Conservation (phyloP, 2,888 invertebrate species). For the Agrochola lota region DNA sequence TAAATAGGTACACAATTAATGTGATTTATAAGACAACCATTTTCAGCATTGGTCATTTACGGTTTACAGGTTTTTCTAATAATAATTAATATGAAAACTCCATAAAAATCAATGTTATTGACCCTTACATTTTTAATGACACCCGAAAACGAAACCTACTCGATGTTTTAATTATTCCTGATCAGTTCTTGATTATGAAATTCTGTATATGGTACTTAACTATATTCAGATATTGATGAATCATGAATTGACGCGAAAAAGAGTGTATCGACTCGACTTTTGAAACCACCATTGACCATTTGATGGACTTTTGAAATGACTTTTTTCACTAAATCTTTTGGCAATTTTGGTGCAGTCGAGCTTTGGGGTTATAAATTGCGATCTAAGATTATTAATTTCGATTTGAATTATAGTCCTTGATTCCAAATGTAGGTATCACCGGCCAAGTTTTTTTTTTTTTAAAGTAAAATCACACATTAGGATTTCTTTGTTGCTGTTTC, state of each 20-base stretch:
- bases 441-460: not conserved
- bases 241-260: slow-evolving; percentile 2
- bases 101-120: slow-evolving; percentile 19
- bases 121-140: slow-evolving; percentile 19
- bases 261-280: not conserved
- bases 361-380: not conserved
- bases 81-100: slow-evolving; percentile 19
- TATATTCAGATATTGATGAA: slow-evolving; percentile 21
- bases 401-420: not conserved
- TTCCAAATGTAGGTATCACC: not conserved
- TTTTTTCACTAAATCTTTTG: slow-evolving; percentile 5
- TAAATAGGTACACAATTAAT: not conserved
- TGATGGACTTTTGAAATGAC: not conserved
- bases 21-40: slow-evolving; percentile 7
- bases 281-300: too few species aligned
- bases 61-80: not conserved
- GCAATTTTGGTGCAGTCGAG: not conserved
- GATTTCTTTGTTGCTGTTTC: not conserved
- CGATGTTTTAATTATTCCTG: slow-evolving; percentile 42
- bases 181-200: slow-evolving; percentile 35
- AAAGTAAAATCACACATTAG: too few species aligned
- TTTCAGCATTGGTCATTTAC: not conserved
- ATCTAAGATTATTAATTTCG: not conserved
- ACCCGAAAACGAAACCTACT: slow-evolving; percentile 10
- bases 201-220: slow-evolving; percentile 1